Percentiles rank a stretch among this genome's conserved stretches.
Conservation (phyloP, 2,797 vertebrate genomes). For the Halcyon smyrnensis region DNA sequence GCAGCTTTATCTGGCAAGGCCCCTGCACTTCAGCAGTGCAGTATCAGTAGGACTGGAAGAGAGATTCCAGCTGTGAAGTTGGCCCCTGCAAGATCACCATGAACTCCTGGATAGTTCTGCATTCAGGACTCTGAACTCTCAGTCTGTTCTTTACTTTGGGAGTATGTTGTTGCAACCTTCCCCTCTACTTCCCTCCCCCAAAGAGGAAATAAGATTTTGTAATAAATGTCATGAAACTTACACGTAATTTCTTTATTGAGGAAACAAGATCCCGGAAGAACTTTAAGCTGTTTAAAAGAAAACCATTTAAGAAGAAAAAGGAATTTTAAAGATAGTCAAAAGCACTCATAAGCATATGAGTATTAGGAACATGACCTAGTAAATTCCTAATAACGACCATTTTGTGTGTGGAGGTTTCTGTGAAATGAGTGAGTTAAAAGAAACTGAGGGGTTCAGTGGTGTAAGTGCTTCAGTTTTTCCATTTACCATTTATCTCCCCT, state of each 20-base stretch:
- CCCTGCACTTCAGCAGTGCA: background rate
- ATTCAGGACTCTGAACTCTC: background rate
- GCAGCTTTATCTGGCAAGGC: background rate
- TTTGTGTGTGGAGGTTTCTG: background rate
- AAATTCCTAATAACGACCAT: background rate
- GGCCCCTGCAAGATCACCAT: background rate
- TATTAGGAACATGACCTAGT: background rate
- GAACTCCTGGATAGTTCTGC: background rate
- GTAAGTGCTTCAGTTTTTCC: background rate
- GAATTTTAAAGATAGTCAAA: background rate
- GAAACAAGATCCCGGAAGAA: background rate
- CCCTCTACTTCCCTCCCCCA: rapidly evolving
- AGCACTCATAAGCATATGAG: background rate
- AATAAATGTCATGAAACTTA: background rate
- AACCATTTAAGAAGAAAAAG: background rate
- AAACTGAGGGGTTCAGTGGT: background rate
- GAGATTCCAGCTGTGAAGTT: background rate
- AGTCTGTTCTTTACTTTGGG: background rate
- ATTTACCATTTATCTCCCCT: background rate
- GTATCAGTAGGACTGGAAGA: background rate
- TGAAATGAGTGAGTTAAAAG: background rate
- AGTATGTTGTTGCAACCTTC: background rate
- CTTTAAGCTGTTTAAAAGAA: too few species aligned
- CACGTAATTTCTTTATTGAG: background rate
- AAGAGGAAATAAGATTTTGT: constrained; percentile 3